Evolutionary conservation across 2,113 vertebrate species (phyloP).

Genomic region (Ophiodon elongatus): DNA sequence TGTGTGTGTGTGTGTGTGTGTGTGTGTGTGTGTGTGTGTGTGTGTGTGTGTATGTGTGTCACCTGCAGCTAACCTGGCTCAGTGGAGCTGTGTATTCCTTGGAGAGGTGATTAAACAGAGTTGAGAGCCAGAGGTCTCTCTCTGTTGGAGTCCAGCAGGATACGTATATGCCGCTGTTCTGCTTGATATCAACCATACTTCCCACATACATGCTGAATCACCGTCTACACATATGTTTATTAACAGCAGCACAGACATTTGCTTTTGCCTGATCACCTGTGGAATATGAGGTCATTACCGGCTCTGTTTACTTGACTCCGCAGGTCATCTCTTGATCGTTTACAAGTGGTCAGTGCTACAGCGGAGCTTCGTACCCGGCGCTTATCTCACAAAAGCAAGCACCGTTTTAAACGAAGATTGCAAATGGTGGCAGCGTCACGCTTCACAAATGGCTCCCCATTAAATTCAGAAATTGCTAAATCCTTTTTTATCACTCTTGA

Average conservation of each 20-base stretch:
- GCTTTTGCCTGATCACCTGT: conserved; percentile 5
- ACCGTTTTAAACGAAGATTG: background rate
- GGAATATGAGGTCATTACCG: conserved; percentile 14
- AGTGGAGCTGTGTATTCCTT: conserved; percentile 49
- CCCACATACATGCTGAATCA: conserved; percentile 25
- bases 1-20: conserved; percentile 9
- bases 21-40: background rate
- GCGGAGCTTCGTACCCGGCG: background rate
- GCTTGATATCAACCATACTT: conserved; percentile 45
- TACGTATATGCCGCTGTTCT: conserved; percentile 21
- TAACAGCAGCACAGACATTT: conserved; percentile 17
- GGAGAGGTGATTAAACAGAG: conserved; percentile 69
- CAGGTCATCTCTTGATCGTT: background rate
- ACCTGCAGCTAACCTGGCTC: conserved; percentile 58
- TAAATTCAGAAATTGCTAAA: background rate
- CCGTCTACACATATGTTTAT: conserved; percentile 21
- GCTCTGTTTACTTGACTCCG: conserved; percentile 13
- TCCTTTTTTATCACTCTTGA: conserved; percentile 1
- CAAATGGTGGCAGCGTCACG: background rate
- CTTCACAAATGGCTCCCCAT: background rate
- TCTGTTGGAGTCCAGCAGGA: conserved; percentile 55
- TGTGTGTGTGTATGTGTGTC: conserved; percentile 1
- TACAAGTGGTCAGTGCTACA: background rate
- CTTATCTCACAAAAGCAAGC: background rate
- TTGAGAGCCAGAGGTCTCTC: conserved; percentile 45